Conservation (phyloP, 2,797 vertebrate species). For the Apodemus agrarius region DNA sequence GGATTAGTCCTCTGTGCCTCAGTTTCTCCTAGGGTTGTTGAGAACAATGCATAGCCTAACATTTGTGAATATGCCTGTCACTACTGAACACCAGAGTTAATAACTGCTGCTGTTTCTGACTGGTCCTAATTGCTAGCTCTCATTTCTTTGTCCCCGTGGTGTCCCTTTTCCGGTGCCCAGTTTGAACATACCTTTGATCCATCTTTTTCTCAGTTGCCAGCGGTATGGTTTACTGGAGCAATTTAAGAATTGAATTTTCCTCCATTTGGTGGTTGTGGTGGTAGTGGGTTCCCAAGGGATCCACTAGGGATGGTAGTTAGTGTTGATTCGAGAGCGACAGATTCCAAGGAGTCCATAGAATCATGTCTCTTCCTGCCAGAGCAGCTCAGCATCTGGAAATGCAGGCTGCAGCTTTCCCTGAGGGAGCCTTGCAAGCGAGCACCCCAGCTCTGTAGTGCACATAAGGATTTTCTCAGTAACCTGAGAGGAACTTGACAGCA, state of each 20-base stretch:
- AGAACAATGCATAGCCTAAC: background rate
- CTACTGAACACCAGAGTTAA: background rate
- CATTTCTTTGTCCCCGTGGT: background rate
- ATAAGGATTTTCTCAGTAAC: background rate
- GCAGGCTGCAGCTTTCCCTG: background rate
- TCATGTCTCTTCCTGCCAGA: slow-evolving; percentile 51
- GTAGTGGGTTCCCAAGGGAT: background rate
- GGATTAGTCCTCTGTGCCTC: background rate
- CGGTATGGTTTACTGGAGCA: slow-evolving; percentile 37
- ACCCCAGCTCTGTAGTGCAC: background rate
- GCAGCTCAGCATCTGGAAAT: slow-evolving; percentile 4
- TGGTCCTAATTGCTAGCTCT: background rate
- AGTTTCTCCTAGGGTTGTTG: background rate
- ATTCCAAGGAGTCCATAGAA: background rate
- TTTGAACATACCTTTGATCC: slow-evolving; percentile 22
- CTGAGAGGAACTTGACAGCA: background rate
- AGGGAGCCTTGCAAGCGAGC: background rate
- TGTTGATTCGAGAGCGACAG: slow-evolving; percentile 37
- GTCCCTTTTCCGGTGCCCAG: background rate
- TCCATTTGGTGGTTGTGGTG: background rate
- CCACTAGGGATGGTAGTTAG: background rate
- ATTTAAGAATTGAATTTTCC: background rate
- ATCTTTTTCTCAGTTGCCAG: slow-evolving; percentile 30
- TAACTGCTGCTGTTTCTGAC: slow-evolving; percentile 15
- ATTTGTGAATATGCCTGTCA: background rate